Evolutionary conservation across 2,113 vertebrate genomes (phyloP).

Genomic region (Prunella himalayana): DNA sequence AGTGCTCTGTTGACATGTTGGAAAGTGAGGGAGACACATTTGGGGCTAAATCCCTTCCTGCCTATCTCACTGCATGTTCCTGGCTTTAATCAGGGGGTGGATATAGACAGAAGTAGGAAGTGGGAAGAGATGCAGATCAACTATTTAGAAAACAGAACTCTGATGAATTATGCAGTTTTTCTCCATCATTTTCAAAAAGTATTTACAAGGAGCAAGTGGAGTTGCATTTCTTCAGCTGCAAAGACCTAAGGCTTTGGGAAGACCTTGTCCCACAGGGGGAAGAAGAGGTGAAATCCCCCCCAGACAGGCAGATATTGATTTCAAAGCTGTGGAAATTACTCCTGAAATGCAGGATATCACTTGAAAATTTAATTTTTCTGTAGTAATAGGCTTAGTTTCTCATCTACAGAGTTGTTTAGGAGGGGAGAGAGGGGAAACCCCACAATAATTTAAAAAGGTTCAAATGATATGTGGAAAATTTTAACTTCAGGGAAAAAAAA

Average conservation of each 20-base stretch:
- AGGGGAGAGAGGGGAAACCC: rapidly evolving
- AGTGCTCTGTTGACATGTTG: neutral
- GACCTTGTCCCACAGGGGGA: neutral
- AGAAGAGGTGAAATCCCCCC: neutral
- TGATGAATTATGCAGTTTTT: neutral
- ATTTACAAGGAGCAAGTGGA: neutral
- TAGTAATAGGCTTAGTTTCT: neutral
- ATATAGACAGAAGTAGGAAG: neutral
- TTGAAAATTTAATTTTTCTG: neutral
- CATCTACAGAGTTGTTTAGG: neutral
- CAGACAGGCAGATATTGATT: neutral
- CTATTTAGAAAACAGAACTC: neutral
- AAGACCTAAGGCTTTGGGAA: neutral
- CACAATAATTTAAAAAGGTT: neutral
- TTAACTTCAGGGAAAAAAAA: neutral
- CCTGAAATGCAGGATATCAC: neutral
- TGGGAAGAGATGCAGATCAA: neutral
- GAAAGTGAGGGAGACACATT: neutral
- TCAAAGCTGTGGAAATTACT: neutral
- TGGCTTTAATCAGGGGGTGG: neutral
- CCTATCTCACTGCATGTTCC: neutral
- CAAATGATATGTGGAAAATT: neutral
- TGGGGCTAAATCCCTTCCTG: neutral
- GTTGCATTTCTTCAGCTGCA: neutral
- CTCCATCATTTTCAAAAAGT: neutral